A percentile compares a stretch with the other conserved stretches of the same genome.
These are phyloP conservation scores for Phyllostomus hastatus DNA, from an alignment of 2,113 vertebrate species.

Conservation along the genomic window DNA sequence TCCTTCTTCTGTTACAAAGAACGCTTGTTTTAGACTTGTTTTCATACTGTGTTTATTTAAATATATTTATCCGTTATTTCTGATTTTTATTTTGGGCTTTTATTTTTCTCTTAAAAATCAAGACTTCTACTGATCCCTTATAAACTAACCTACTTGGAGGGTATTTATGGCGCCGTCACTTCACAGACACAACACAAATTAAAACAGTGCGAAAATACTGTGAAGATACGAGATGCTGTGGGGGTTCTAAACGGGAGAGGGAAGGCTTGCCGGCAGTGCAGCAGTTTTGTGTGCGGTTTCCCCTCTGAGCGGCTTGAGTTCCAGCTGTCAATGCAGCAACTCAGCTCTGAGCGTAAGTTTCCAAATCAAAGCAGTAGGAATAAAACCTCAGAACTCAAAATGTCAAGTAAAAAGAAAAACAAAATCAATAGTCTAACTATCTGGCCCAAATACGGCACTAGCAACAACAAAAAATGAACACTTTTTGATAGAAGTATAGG, in stretches of 20 bases:
- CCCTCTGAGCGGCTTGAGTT: neutral
- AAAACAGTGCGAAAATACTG: conserved; percentile 62
- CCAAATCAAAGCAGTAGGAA: neutral
- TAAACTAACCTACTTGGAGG: conserved; percentile 59
- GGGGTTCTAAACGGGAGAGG: conserved; percentile 14
- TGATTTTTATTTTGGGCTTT: conserved; percentile 7
- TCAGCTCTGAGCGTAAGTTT: neutral
- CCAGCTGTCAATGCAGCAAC: neutral
- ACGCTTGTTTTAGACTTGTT: neutral
- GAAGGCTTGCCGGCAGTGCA: neutral
- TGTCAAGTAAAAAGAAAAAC: neutral
- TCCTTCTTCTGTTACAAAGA: neutral
- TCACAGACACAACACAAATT: conserved; percentile 56
- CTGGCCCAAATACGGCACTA: conserved; percentile 32
- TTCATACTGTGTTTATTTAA: conserved; percentile 25
- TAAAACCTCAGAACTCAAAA: neutral
- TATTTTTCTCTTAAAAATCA: conserved; percentile 47
- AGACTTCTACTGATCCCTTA: conserved; percentile 37
- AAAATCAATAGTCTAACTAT: neutral
- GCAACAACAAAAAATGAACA: neutral
- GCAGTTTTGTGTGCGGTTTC: neutral
- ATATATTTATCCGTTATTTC: conserved; percentile 5
- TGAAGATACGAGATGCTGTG: neutral
- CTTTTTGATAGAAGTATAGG: neutral
- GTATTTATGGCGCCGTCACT: conserved; percentile 55